These are phyloP conservation scores for Tautogolabrus adspersus DNA, from an alignment of 2,113 vertebrate species.

Conservation along the genomic window DNA sequence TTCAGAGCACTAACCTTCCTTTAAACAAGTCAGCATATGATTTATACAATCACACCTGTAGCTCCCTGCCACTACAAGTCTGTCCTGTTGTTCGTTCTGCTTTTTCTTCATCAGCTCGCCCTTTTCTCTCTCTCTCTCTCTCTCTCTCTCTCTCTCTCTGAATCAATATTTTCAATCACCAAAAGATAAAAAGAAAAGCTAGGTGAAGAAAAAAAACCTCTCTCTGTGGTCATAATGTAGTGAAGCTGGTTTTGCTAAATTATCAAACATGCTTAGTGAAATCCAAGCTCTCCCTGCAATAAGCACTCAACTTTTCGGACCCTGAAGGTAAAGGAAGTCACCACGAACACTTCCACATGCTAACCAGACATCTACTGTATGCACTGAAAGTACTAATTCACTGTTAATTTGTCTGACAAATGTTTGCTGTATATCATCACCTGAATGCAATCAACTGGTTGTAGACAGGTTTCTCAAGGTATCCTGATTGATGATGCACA, in stretches of 20 bases:
- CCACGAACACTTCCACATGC: slow-evolving; percentile 22
- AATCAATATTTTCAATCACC: slow-evolving; percentile 65
- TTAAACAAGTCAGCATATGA: not conserved
- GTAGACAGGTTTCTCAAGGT: not conserved
- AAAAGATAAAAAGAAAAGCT: slow-evolving; percentile 45
- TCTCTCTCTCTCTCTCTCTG: slow-evolving; percentile 28
- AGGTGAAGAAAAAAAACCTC: slow-evolving; percentile 37
- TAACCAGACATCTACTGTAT: not conserved
- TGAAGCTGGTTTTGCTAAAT: slow-evolving; percentile 47
- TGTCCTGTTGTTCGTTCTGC: slow-evolving; percentile 2
- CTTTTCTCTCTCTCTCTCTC: slow-evolving; percentile 34
- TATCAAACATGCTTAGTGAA: slow-evolving; percentile 51
- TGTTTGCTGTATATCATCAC: not conserved
- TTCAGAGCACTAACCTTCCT: not conserved
- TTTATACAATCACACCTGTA: not conserved
- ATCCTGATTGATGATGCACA: slow-evolving; percentile 37
- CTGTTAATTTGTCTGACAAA: slow-evolving; percentile 10
- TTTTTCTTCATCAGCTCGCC: slow-evolving; percentile 12
- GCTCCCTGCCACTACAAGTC: not conserved
- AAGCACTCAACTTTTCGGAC: slow-evolving; percentile 50
- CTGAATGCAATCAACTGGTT: slow-evolving; percentile 27
- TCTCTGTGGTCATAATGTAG: slow-evolving; percentile 48
- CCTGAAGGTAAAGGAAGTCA: slow-evolving; percentile 47
- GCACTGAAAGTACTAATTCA: not conserved
- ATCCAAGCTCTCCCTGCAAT: slow-evolving; percentile 65